phyloP scores from a whole-genome alignment of 2,113 vertebrate genomes.

The Pachyramphus minor region DNA sequence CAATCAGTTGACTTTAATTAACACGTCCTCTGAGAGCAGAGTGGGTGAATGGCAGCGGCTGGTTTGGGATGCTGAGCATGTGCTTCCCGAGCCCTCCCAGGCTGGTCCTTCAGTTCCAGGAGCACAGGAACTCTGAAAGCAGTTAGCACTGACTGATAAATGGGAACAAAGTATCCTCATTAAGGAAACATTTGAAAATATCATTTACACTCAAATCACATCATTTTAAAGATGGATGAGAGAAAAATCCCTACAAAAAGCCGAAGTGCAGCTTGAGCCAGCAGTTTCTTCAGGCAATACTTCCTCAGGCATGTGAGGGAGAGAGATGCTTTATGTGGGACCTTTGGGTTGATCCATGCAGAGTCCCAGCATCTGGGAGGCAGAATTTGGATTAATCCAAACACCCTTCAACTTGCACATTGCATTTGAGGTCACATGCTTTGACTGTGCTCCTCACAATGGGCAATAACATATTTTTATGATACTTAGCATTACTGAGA shows the following conservation, averaged over 20 bases:
- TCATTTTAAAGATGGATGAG: not conserved
- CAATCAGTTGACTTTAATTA: constrained; percentile 76
- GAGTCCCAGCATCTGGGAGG: not conserved
- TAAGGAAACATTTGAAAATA: not conserved
- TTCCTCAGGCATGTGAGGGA: not conserved
- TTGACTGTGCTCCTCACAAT: not conserved
- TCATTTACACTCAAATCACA: not conserved
- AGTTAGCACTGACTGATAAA: not conserved
- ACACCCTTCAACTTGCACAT: not conserved
- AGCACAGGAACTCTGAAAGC: not conserved
- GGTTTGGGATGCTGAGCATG: not conserved
- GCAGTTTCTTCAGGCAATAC: not conserved
- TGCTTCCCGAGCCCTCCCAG: not conserved
- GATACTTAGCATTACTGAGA: not conserved
- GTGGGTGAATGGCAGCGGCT: not conserved
- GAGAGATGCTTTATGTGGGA: not conserved
- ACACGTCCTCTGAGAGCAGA: constrained; percentile 40
- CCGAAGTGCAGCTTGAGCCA: not conserved
- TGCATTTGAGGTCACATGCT: not conserved
- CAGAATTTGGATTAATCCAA: not conserved
- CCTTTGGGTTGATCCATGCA: not conserved
- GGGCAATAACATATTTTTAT: not conserved
- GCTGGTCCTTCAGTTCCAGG: not conserved
- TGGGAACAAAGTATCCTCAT: not conserved
- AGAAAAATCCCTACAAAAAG: not conserved